Base-by-base conservation (phyloP, 2,797 vertebrate species). In the Fistularia commersonii region DNA sequence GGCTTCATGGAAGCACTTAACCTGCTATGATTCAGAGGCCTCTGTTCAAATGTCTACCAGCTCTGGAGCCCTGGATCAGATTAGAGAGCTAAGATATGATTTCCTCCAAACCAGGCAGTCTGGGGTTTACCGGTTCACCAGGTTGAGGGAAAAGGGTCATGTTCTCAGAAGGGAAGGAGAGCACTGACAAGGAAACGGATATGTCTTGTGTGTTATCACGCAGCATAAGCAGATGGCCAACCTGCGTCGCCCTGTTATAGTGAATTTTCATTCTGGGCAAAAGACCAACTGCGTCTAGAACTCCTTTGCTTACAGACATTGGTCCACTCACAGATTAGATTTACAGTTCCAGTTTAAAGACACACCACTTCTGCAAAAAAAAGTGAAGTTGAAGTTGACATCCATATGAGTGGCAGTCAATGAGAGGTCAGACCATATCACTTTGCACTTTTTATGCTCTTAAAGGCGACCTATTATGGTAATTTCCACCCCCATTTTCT, bases 1-100 rank as follows among this genome's bases (percentile, higher is more conserved):
- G 73, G 74, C 73, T 83, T 86, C 75, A 88, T 87, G 82, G 81
- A 83, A 83, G 71, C 85, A 89, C 82, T 88, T 91, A 84, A 89
- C 83, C 82, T 76, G 70, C 70, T 67, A 66, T 57, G 79, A 76
- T 82, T 81, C 79, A 69, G 65, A 74, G 78, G 78, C 66, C 57
- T 68, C 51, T 68, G 8, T 72, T 83, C 75, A 83, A 82, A 88
- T 73, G 75, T 80, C 69, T 61, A 78, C 71, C 86, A 81, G 84
- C 78, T 72, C 67, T 31, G 61, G 74, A 54, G 72, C 56, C 74
- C 83, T 84, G 77, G 70, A 72, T 84, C 79, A 78, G 65, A 84
- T 82, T 85, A 86, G 66, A 78, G 78, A 61, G 72, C 68, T 74
- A 81, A 84, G 70, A 82, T 76, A 81, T 78, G 79, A 88, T 87